Evolutionary conservation across 1,140 invertebrate species (phyloP), one percentile per base, ranked within the genome.

Genomic region (Ceratosolen solmsi): DNA sequence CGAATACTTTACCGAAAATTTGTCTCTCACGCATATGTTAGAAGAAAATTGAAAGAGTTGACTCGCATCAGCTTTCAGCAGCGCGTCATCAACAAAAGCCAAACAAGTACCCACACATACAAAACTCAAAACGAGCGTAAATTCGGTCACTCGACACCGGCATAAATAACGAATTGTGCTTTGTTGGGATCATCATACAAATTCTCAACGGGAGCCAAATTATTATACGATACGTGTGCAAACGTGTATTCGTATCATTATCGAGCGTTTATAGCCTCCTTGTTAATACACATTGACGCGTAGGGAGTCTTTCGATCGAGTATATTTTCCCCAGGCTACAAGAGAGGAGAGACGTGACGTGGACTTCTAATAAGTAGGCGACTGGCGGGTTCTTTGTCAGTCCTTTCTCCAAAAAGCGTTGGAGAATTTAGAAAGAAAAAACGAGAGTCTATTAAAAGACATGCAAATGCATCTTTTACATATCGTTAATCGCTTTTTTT

Each of bases 141-240:
- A 27, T 9, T 27, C 46, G 46, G 70, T 79, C 60, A 17, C 76
- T 54, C 27, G 27, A 33, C 15, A 17, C 51, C 41, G 36, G 78
- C 27, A 70, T 60, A 56, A 80, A 80, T 79, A 80, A 73, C 54
- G 54, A 80, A 70, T 20, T 3, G 33, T 1, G 27, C 13, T 3
- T 17, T n/a, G 2, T 9, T 27, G 25, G 38, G 33, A 25, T 63
- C 15, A 33, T 15, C 68, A 13, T 41, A 80, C 70, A 73, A 80
- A 73, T 25, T 81, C 79, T 38, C 79, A 75, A 73, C 72, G 72
- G 79, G 79, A 75, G 72, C 30, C 60, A 30, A 2, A 70, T 63
- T 63, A 63, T 20, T 63, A 63, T 20, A 20, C 15, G 65, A 11
- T 46, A 27, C 71, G 25, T 54, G 38, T 30, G 38, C 22, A 25